Evolutionary conservation across 2,113 vertebrate genomes (phyloP), one percentile per base, ranked within the genome.

Genomic region (Anhinga rufa): DNA sequence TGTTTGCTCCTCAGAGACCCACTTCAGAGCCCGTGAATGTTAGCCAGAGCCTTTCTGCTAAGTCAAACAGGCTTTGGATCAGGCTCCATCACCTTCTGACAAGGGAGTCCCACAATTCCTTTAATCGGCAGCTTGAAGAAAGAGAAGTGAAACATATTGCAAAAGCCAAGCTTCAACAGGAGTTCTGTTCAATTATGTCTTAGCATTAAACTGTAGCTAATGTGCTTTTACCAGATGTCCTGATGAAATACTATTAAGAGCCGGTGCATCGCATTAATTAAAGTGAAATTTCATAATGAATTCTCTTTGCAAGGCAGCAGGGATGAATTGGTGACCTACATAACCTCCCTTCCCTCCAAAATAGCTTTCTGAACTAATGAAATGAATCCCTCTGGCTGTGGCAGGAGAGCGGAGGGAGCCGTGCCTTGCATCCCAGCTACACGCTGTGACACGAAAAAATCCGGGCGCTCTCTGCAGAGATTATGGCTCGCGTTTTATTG

Each of bases 141-240:
- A 48, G 82, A 85, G 68, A 58, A 95, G 65, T 61, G 66, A 96
- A 88, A 54, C 85, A 40, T 34, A 75, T 31, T 94, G 72, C 79
- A 60, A 96, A 95, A 93, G 80, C 95, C 76, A 66, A 86, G 69
- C 83, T 90, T 66, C 48, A 69, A 74, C 48, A 91, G 79, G 71
- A 91, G 83, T 71, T 72, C 79, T 70, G 91, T 88, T 92, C 93
- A 86, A 84, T 95, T 95, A 91, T 15, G 55, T 46, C 80, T 86
- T 86, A 85, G 88, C 85, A 49, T 93, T 86, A 91, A 94, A 86
- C 82, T 77, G 75, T 60, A 87, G 93, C 88, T 95, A 78, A 82
- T 95, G 83, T 93, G 91, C 91, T 96, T 94, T 94, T 86, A 91
- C 87, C 96, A 97, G 91, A 90, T 93, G 86, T 95, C 94, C 91